Conservation (phyloP, 1,140 invertebrate species). For the Papilio dardanus region DNA sequence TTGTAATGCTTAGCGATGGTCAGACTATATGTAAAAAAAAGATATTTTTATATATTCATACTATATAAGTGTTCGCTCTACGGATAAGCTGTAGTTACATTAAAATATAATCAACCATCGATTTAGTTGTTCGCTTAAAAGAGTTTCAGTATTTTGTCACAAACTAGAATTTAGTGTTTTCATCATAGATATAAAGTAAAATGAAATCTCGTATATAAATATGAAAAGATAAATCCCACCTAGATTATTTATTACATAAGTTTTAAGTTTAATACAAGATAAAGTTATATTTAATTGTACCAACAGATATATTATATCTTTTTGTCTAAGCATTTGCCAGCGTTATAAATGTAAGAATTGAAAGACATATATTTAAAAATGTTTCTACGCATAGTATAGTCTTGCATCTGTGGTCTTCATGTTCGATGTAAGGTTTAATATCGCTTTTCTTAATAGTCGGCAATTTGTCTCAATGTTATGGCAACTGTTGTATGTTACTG, state of each 20-base stretch:
- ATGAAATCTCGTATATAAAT: constrained; percentile 55
- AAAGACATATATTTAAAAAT: constrained; percentile 28
- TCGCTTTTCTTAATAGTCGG: constrained; percentile 56
- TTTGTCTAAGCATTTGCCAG: constrained; percentile 10
- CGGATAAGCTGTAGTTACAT: constrained; percentile 37
- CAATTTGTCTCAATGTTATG: constrained; percentile 54
- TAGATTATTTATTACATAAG: constrained; percentile 73
- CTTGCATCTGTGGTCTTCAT: constrained; percentile 43
- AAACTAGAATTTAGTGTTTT: constrained; percentile 43
- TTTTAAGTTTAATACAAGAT: constrained; percentile 55
- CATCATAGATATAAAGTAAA: constrained; percentile 41
- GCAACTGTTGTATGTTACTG: constrained; percentile 48
- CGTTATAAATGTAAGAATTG: constrained; percentile 11
- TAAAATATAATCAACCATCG: constrained; percentile 33
- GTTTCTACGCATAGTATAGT: constrained; percentile 20
- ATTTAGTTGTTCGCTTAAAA: constrained; percentile 38
- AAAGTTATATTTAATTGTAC: constrained; percentile 28
- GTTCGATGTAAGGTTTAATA: constrained; percentile 50
- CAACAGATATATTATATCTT: constrained; percentile 10
- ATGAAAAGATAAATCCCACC: constrained; percentile 74
- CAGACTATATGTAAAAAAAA: constrained; percentile 70
- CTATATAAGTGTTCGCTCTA: constrained; percentile 62
- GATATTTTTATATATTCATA: constrained; percentile 79
- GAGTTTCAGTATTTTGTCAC: constrained; percentile 51
- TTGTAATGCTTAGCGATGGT: constrained; percentile 70